A percentile compares a stretch with the other conserved stretches of the same genome.
Evolutionary conservation across 2,797 vertebrate genomes (phyloP).

Genomic region (Dipus sagitta): DNA sequence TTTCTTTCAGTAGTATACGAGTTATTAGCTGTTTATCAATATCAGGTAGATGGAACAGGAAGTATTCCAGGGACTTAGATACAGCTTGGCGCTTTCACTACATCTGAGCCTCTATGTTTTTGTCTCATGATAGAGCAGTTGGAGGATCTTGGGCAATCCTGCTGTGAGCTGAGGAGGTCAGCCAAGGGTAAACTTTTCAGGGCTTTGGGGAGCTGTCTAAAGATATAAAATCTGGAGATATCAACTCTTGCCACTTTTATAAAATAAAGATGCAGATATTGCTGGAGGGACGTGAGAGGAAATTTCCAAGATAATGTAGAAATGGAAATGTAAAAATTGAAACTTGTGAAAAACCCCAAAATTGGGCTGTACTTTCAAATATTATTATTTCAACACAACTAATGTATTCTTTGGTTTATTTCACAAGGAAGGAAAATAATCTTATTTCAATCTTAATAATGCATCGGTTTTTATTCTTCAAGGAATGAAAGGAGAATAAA

Average conservation of each 20-base stretch:
- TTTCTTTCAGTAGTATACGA: too few relatives aligned
- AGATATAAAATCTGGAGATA: neutral
- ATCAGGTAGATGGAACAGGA: neutral
- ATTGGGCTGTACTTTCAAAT: neutral
- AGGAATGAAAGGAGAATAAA: neutral
- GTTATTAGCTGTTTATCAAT: neutral
- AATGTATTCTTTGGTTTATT: neutral
- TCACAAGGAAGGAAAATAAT: slow-evolving; percentile 8
- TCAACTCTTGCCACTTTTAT: neutral
- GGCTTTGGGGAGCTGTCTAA: neutral
- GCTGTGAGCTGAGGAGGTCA: neutral
- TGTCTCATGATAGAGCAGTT: neutral
- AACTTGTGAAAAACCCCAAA: neutral
- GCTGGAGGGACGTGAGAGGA: neutral
- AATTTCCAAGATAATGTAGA: neutral
- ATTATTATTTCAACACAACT: neutral
- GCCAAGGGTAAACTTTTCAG: neutral
- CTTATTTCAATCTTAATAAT: neutral
- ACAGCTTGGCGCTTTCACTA: neutral
- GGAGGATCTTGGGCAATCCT: neutral
- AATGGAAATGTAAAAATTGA: neutral
- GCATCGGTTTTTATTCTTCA: neutral
- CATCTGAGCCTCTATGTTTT: neutral
- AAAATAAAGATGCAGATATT: too few relatives aligned
- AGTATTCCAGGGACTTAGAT: too few relatives aligned